These are phyloP conservation scores for Hoplias malabaricus DNA, from an alignment of 2,113 vertebrate species.

Conservation along the genomic window DNA sequence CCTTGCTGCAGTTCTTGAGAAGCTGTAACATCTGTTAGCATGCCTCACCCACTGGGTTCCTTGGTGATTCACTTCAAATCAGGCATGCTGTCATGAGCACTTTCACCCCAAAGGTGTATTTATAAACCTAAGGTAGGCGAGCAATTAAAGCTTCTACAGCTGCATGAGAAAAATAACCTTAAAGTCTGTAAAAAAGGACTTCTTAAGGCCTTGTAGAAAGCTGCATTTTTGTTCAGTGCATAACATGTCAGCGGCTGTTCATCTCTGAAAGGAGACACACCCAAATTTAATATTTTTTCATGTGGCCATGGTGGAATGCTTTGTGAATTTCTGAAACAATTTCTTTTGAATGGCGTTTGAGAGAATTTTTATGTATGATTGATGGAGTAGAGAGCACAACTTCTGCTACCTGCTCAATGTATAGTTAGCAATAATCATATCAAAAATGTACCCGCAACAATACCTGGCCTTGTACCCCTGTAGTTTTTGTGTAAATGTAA, in stretches of 20 bases:
- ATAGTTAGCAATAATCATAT: neutral
- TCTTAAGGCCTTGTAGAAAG: constrained; percentile 37
- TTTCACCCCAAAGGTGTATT: constrained; percentile 41
- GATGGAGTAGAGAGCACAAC: neutral
- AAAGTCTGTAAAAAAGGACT: constrained; percentile 42
- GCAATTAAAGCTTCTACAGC: constrained; percentile 40
- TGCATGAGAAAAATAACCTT: constrained; percentile 43
- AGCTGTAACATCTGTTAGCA: constrained; percentile 56
- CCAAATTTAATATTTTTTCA: neutral
- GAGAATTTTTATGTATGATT: neutral
- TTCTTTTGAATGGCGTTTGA: neutral
- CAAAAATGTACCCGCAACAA: neutral
- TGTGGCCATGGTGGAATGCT: too few species aligned
- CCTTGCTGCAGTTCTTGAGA: neutral
- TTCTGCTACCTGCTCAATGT: constrained; percentile 15
- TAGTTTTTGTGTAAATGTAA: too few species aligned
- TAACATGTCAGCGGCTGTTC: constrained; percentile 18
- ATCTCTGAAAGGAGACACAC: neutral
- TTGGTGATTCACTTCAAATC: constrained; percentile 47
- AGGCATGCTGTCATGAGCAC: constrained; percentile 22
- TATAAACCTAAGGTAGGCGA: constrained; percentile 47
- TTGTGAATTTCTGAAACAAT: neutral
- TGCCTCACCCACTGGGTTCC: constrained; percentile 37
- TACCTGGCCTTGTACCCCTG: neutral
- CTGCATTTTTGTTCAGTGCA: too few species aligned